Evolutionary conservation across 2,797 vertebrate species (phyloP), one percentile per base, ranked within the genome.

Genomic region (Bovichtus diacanthus): DNA sequence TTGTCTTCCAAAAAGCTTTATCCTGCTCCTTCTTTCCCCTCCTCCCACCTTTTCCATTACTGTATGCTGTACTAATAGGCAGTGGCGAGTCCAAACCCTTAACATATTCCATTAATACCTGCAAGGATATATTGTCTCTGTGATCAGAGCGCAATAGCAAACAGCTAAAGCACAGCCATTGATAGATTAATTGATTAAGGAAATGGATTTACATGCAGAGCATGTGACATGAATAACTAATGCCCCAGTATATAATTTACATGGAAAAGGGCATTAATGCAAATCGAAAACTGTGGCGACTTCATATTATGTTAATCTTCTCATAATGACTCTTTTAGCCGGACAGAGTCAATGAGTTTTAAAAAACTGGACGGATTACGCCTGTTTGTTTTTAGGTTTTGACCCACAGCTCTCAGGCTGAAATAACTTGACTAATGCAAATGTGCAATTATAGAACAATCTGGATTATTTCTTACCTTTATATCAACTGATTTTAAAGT

Each of bases 101-200:
- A 58, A 67, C 69, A 71, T 61, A 50, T 56, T 72, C 68, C 80
- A 86, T 89, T 83, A 86, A 58, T 60, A 80, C 78, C 54, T 86
- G 50, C 71, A 68, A 77, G 68, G 66, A 88, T 61, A 47, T 74
- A 66, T 60, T 70, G 63, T 74, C 59, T 70, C 36, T 36, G 27
- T 29, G 36, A 81, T 78, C 34, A 0, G 12, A 60, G 70, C 18
- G 2, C 21, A 38, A 34, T 18, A 34, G n/a, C 23, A 50, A 84
- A 79, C 13, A 76, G 50, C 51, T 13, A 38, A 77, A 81, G 71
- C 29, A 19, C 31, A 11, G 38, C 64, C 72, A 64, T 53, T 54
- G 68, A 70, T 60, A 27, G 74, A 75, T 77, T 62, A 66, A 88
- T 86, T 85, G 80, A 87, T 88, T 74, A 86, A 47, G 62, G 62